Evolutionary conservation across 2,888 invertebrate genomes (phyloP).

Genomic region (Tipula unca): DNA sequence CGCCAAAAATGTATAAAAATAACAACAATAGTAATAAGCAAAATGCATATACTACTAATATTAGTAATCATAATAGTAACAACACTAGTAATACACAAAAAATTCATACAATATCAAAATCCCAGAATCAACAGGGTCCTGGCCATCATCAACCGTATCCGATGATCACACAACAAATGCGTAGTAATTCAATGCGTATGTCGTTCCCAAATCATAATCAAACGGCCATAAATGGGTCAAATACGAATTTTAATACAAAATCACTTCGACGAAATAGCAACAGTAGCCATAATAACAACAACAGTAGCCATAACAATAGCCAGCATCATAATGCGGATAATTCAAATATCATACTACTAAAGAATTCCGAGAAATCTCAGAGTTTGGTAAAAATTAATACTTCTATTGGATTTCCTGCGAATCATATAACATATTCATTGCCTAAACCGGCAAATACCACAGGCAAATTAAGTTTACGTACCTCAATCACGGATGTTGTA

Average conservation of each 20-base stretch:
- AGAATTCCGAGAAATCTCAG: constrained; percentile 26
- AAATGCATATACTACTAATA: constrained; percentile 27
- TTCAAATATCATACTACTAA: constrained; percentile 19
- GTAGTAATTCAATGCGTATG: constrained; percentile 15
- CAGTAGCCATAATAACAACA: constrained; percentile 23
- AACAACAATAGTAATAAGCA: constrained; percentile 29
- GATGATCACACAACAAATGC: not conserved
- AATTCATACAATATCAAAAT: constrained; percentile 28
- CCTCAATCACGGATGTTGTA: constrained; percentile 40
- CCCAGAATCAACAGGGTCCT: constrained; percentile 24
- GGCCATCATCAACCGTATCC: constrained; percentile 16
- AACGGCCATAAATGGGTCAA: constrained; percentile 19
- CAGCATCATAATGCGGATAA: constrained; percentile 16
- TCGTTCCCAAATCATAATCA: constrained; percentile 22
- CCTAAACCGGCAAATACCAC: constrained; percentile 35
- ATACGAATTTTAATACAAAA: constrained; percentile 28
- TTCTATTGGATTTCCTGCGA: constrained; percentile 40
- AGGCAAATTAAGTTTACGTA: constrained; percentile 39
- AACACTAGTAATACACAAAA: constrained; percentile 26
- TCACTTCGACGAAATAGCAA: constrained; percentile 30
- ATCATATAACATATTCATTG: constrained; percentile 39
- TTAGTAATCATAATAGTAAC: constrained; percentile 25
- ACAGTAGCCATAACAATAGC: constrained; percentile 21
- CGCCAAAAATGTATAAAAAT: constrained; percentile 43
- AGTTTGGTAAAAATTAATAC: constrained; percentile 38